Evolutionary conservation across 2,113 vertebrate genomes (phyloP).

Genomic region (Syngnathus scovelli): DNA sequence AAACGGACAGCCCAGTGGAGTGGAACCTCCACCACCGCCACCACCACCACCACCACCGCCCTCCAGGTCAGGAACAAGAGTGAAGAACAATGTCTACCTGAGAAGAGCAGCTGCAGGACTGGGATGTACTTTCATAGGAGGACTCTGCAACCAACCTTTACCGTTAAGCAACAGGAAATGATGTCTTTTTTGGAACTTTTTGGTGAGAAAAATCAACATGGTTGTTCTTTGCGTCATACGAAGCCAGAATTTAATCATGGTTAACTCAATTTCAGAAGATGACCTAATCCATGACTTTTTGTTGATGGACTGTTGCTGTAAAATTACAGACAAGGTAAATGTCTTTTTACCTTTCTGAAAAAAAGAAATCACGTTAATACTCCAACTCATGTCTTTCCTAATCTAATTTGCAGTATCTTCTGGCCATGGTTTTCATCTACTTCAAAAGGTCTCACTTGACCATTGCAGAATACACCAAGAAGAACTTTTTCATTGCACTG

Average conservation of each 20-base stretch:
- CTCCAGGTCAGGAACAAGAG: conserved; percentile 71
- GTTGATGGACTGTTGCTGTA: conserved; percentile 91
- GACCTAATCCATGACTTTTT: conserved; percentile 90
- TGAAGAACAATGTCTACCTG: conserved; percentile 57
- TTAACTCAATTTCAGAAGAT: conserved; percentile 76
- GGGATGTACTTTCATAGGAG: conserved; percentile 34
- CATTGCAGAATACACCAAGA: conserved; percentile 81
- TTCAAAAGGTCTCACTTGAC: conserved; percentile 91
- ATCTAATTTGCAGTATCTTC: conserved; percentile 80
- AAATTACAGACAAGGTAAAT: conserved; percentile 88
- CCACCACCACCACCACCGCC: conserved; percentile 62
- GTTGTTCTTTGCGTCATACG: not conserved
- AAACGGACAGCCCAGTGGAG: conserved; percentile 68
- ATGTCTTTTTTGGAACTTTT: conserved; percentile 88
- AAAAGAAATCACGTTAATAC: not conserved
- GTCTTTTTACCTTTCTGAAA: not conserved
- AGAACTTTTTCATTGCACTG: conserved; percentile 94
- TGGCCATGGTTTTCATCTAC: conserved; percentile 98
- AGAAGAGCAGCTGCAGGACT: conserved; percentile 45
- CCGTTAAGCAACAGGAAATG: conserved; percentile 88
- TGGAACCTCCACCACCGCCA: conserved; percentile 19
- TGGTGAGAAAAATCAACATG: conserved; percentile 63
- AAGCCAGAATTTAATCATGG: not conserved
- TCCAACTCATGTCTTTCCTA: conserved; percentile 5
- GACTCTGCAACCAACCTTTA: conserved; percentile 60